Conservation (phyloP, 2,113 vertebrate genomes). For the Aegotheles bennettii region DNA sequence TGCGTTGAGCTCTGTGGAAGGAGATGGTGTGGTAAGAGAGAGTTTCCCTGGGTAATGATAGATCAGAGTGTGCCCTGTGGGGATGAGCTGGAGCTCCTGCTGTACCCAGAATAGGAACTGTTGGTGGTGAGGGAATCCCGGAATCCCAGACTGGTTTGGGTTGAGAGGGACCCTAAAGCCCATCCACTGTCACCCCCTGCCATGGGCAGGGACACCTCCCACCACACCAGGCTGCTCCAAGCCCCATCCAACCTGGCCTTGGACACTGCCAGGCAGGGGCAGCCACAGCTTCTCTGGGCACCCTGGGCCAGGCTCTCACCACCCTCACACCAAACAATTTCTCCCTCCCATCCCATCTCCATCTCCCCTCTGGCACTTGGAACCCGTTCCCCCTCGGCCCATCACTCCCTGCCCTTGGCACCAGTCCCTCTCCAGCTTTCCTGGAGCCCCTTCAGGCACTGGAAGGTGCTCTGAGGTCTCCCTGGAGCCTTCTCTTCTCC, state of each 20-base stretch:
- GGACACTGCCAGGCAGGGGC: not conserved
- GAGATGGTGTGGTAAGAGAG: not conserved
- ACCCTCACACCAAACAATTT: too few relatives aligned
- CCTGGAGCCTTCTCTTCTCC: too few relatives aligned
- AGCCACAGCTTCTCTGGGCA: not conserved
- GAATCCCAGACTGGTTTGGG: not conserved
- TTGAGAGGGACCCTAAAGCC: not conserved
- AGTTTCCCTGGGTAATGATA: rapidly evolving
- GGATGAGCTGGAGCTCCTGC: not conserved
- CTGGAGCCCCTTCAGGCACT: too few relatives aligned
- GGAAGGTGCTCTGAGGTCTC: too few relatives aligned
- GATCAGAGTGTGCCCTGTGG: rapidly evolving
- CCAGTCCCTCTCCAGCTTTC: too few relatives aligned
- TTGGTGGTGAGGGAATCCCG: rapidly evolving
- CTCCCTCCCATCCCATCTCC: too few relatives aligned
- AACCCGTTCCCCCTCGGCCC: too few relatives aligned
- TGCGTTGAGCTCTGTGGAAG: not conserved
- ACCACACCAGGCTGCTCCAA: rapidly evolving
- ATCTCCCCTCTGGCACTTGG: too few relatives aligned
- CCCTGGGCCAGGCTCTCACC: too few relatives aligned
- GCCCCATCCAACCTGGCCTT: not conserved
- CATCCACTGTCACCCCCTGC: not conserved
- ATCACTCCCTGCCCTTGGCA: too few relatives aligned
- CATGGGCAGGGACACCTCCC: not conserved
- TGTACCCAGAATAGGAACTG: not conserved